Base-by-base conservation (phyloP, 2,888 invertebrate species). In the Teinopalpus imperialis region DNA sequence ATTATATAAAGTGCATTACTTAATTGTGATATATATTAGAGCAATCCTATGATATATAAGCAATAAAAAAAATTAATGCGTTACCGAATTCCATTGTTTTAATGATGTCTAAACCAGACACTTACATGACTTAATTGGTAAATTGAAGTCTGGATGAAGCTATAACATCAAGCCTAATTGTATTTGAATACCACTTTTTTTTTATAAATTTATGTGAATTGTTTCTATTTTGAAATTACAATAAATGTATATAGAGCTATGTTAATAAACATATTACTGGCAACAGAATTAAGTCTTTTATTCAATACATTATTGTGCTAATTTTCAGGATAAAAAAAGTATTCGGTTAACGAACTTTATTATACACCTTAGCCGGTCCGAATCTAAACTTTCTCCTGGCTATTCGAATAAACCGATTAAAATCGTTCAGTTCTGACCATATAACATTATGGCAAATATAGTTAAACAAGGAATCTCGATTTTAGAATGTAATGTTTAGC, bases 201-300 rank as follows among this genome's bases (percentile, higher is more conserved):
- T 37, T 44, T 27, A 12, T 72, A 64, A 78, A 81, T 80, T 76
- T 81, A 72, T 70, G 77, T 69, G 71, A 76, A 79, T 78, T 77
- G 74, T 86, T 83, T 81, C 76, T 82, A 86, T 82, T 82, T 77
- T 82, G 66, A 79, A 86, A 81, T 78, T 77, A 79, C 76, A 78
- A 85, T 83, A 69, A 85, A 78, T 87, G 85, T 83, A 85, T 85
- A 63, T 59, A 85, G 74, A 76, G 74, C 68, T 81, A 81, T 87
- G 86, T 86, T 86, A 88, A 85, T 87, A 88, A 88, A 88, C 80
- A 76, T 79, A 85, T 81, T 80, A 81, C 77, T 69, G 73, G 75
- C 81, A 81, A 71, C 69, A 65, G 50, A 53, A n/a, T 52, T 45
- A 30, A 26, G 52, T 62, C 53, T 67, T 63, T 71, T 57, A 69